Evolutionary conservation across 2,113 vertebrate species (phyloP).

Genomic region (Circaetus cinerascens): DNA sequence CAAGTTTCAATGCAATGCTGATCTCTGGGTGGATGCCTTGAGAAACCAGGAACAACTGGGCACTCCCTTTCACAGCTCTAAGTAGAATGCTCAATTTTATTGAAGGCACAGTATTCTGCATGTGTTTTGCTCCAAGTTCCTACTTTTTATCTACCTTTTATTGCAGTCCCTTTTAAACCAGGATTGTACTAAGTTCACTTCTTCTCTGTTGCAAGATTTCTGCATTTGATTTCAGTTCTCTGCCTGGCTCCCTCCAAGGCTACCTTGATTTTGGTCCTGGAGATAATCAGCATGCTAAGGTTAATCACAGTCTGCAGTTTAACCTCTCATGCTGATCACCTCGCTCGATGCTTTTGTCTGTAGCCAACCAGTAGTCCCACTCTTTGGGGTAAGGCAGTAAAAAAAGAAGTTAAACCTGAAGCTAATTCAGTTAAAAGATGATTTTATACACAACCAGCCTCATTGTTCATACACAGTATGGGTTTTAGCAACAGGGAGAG

Average conservation of each 20-base stretch:
- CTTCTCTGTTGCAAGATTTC: neutral
- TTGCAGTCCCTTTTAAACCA: neutral
- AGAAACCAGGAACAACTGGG: neutral
- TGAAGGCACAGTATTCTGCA: neutral
- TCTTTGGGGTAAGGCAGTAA: neutral
- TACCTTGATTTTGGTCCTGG: neutral
- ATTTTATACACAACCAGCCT: neutral
- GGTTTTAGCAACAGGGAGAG: neutral
- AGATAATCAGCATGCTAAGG: neutral
- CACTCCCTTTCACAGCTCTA: neutral
- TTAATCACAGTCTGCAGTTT: neutral
- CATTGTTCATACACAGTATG: too few relatives aligned
- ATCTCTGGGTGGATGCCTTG: neutral
- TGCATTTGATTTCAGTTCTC: neutral
- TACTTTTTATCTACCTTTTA: neutral
- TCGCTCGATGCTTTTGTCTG: neutral
- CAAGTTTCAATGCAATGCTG: neutral
- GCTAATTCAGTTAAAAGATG: neutral
- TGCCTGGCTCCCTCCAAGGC: neutral
- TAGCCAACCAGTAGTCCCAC: neutral
- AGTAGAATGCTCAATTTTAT: rapidly evolving
- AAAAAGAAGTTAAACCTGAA: neutral
- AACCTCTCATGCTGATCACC: neutral
- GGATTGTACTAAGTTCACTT: neutral
- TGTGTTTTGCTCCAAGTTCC: neutral